Conservation (phyloP, 2,797 vertebrate species). For the Schizothorax lantsangensis region DNA sequence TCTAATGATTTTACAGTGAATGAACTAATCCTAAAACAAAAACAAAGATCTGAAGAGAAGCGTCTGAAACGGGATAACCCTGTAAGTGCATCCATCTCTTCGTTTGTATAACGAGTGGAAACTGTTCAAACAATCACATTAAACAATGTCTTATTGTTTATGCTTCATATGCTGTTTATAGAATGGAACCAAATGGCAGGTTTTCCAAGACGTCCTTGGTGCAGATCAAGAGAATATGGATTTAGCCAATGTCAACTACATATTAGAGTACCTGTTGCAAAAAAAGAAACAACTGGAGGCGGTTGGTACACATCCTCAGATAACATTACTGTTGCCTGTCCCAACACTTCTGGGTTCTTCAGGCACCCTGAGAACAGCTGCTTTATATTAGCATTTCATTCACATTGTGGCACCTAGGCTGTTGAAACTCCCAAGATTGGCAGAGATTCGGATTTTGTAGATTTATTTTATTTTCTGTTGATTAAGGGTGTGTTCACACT, state of each 20-base stretch:
- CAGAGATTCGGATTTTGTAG: neutral
- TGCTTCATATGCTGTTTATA: constrained; percentile 63
- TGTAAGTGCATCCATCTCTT: constrained; percentile 80
- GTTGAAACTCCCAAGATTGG: neutral
- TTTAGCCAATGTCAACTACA: constrained; percentile 96
- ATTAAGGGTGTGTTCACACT: neutral
- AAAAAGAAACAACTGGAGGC: constrained; percentile 98
- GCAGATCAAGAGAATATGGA: constrained; percentile 97
- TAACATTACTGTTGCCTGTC: neutral
- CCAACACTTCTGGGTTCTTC: neutral
- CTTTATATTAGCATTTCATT: neutral
- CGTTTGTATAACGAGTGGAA: neutral
- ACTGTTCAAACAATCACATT: neutral
- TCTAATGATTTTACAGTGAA: constrained; percentile 85
- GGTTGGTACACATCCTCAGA: constrained; percentile 75
- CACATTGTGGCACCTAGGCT: neutral
- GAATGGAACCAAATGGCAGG: constrained; percentile 97
- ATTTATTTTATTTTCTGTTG: neutral
- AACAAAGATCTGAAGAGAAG: constrained; percentile 97
- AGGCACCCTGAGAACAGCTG: neutral
- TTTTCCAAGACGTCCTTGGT: constrained; percentile 93
- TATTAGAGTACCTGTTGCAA: constrained; percentile 95
- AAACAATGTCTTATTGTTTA: neutral
- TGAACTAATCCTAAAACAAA: constrained; percentile 99
- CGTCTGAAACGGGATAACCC: constrained; percentile 97